Base-by-base conservation (phyloP, 2,888 invertebrate species). In the Parnassius orleans region DNA sequence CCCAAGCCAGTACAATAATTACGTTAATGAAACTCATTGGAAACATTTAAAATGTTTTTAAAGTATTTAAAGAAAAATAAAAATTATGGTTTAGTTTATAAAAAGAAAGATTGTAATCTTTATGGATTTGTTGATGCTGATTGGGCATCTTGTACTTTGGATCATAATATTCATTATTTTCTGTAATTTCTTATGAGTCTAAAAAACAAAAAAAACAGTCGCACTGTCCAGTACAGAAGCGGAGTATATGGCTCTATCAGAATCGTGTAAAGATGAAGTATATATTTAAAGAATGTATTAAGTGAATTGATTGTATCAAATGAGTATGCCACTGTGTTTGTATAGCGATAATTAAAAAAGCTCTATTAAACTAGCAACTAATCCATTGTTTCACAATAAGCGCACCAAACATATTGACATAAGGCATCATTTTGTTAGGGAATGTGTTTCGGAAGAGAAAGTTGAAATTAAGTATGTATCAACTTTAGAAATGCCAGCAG, bases 211-310 rank as follows among this genome's bases (percentile, higher is more conserved):
- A 43, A 57, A 53, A 48, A 15, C 15, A 15, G 15, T 15, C 2
- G 15, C 15, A 1, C 15, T 15, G 15, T 15, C 15, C 15, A 15
- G 15, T 15, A 15, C 15, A 15, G 15, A 1, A 15, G 15, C 15
- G 15, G 41, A 52, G 52, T 24, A 52, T 9, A 14, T 19, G 24
- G 62, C 57, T 14, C 24, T 63, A 33, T 59, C 44, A 46, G 63
- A 63, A 52, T 46, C 63, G 9, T 51, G 59, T 46, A 63, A 63
- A 50, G 63, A 63, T 15, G 63, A 46, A 14, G 59, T 59, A 10
- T 63, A 55, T 52, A 24, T 63, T 15, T n/a, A n/a, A 63, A 52
- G 53, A 60, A 60, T 53, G n/a, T 63, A 24, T 46, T 63, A 33
- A 7, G 7, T 15, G 52, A 52, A 24, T 24, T 52, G 2, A 10